Conservation (phyloP, 2,797 vertebrate genomes). For the Pempheris klunzingeri region DNA sequence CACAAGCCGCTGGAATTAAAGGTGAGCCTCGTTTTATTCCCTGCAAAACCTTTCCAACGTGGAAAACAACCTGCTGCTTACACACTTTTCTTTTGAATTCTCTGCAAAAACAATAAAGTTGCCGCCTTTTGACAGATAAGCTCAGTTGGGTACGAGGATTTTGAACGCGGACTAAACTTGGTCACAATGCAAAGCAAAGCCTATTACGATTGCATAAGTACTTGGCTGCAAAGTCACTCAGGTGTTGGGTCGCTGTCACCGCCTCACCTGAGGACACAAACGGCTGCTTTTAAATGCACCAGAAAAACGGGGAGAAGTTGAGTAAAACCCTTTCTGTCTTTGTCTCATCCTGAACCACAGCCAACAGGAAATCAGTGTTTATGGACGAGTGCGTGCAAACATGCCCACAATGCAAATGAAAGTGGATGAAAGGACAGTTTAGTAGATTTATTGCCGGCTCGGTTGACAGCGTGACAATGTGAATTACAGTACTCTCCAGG, state of each 20-base stretch:
- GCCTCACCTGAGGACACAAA: background rate
- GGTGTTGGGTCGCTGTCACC: conserved; percentile 25
- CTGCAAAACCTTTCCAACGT: background rate
- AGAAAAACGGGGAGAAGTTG: background rate
- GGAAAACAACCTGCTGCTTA: background rate
- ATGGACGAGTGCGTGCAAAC: conserved; percentile 16
- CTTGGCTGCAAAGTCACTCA: conserved; percentile 21
- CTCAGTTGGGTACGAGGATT: conserved; percentile 18
- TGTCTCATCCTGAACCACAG: background rate
- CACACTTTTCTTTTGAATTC: conserved; percentile 5
- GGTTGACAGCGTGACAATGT: conserved; percentile 46
- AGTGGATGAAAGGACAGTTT: conserved; percentile 31
- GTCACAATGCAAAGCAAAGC: conserved; percentile 56
- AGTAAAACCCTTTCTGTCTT: conserved; percentile 22
- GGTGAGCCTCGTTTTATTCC: conserved; percentile 83
- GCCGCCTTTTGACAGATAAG: background rate
- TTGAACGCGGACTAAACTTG: conserved; percentile 36
- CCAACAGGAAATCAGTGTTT: background rate
- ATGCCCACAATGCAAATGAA: conserved; percentile 13
- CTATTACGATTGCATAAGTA: conserved; percentile 68
- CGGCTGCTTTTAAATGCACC: conserved; percentile 13
- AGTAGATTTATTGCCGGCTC: background rate
- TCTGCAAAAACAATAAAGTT: background rate
- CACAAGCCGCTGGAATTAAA: conserved; percentile 85
- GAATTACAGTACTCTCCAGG: conserved; percentile 31